phyloP scores from a whole-genome alignment of 2,888 invertebrate genomes.

The Diogma glabrata region DNA sequence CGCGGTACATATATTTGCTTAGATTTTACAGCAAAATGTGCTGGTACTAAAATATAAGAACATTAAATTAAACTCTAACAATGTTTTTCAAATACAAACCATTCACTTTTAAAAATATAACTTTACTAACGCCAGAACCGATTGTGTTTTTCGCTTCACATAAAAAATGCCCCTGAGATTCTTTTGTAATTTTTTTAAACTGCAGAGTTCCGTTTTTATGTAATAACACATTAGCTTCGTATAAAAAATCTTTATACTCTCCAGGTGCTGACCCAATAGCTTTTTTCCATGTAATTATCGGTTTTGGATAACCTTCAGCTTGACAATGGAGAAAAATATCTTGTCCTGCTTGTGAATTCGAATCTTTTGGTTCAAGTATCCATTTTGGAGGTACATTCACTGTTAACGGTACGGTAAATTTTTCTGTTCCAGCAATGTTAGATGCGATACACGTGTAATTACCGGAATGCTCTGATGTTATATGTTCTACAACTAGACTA shows the following conservation, averaged over 20 bases:
- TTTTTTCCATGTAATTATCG: constrained; percentile 79
- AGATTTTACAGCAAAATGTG: constrained; percentile 71
- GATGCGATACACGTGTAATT: constrained; percentile 84
- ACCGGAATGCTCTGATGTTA: constrained; percentile 74
- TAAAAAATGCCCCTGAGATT: constrained; percentile 80
- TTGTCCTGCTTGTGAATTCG: constrained; percentile 71
- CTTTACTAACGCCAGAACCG: constrained; percentile 83
- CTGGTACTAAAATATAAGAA: constrained; percentile 52
- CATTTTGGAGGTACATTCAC: constrained; percentile 85
- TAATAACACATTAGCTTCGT: constrained; percentile 63
- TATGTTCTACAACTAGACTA: constrained; percentile 73
- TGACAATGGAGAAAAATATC: constrained; percentile 78
- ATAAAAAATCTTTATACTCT: constrained; percentile 73
- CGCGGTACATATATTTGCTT: constrained; percentile 73
- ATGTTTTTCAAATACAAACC: constrained; percentile 42
- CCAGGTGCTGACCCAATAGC: constrained; percentile 69
- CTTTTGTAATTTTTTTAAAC: constrained; percentile 72
- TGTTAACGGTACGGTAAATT: constrained; percentile 65
- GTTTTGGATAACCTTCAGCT: constrained; percentile 85
- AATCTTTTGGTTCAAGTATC: constrained; percentile 73
- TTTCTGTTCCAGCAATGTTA: constrained; percentile 71
- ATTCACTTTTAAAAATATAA: constrained; percentile 79
- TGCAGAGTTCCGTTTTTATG: constrained; percentile 74
- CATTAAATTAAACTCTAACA: constrained; percentile 10
- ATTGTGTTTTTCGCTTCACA: constrained; percentile 91